Percentiles rank a stretch among this genome's conserved stretches.
These are phyloP conservation scores for Lacerta agilis DNA, from an alignment of 2,797 vertebrate species.

Conservation along the genomic window DNA sequence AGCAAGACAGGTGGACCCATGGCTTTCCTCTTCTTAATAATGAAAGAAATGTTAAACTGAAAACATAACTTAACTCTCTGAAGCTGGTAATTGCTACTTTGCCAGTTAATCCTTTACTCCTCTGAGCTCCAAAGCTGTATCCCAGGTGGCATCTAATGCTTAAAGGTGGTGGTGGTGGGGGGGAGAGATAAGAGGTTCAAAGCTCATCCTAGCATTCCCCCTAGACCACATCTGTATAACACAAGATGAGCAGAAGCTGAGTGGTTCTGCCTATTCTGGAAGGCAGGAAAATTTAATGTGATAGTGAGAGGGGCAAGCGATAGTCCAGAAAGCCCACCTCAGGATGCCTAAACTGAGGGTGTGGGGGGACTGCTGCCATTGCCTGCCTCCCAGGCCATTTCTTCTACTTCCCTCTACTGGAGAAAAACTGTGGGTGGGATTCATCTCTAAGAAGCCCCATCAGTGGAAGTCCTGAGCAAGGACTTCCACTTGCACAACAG, in stretches of 20 bases:
- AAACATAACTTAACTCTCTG: background rate
- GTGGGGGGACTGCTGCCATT: no score
- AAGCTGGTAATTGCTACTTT: constrained; percentile 23
- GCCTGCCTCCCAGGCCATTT: no score
- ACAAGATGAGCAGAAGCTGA: background rate
- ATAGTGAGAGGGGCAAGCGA: background rate
- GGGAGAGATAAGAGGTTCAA: background rate
- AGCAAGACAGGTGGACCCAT: constrained; percentile 17
- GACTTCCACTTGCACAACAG: no score
- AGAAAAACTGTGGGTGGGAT: no score
- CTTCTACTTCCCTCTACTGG: no score
- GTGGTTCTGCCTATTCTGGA: background rate
- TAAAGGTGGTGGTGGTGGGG: background rate
- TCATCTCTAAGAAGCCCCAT: no score
- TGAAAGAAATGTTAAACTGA: constrained; percentile 10
- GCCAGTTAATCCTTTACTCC: constrained; percentile 7
- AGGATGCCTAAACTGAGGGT: no score
- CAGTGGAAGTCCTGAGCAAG: no score
- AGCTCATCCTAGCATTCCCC: background rate
- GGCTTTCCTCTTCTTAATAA: constrained; percentile 4
- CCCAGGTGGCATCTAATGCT: background rate
- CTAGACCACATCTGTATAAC: background rate
- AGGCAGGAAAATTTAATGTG: background rate
- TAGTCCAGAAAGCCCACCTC: background rate
- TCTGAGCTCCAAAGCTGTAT: background rate